These are phyloP conservation scores for Echinometra lucunter DNA, from an alignment of 53 echinoderm and acorn worm genomes.

Conservation along the genomic window DNA sequence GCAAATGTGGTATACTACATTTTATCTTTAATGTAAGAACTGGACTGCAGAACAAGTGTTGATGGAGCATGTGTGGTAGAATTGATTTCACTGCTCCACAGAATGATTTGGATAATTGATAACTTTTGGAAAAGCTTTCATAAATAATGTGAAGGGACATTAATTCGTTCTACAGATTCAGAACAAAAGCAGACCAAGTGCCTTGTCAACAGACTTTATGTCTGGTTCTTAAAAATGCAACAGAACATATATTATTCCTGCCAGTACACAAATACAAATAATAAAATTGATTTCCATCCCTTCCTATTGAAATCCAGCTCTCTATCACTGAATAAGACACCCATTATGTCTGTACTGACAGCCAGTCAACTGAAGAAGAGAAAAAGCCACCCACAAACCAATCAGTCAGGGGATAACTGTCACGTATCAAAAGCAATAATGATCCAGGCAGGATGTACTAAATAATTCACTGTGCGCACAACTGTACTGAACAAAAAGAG, in stretches of 20 bases:
- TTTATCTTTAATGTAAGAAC: no score
- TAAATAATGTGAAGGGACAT: no score
- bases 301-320: background rate
- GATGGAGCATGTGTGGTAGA: no score
- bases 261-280: conserved; percentile 31
- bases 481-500: background rate
- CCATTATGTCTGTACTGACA: background rate
- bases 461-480: background rate
- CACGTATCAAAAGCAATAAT: background rate
- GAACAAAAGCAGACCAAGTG: background rate
- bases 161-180: background rate
- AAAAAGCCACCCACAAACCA: background rate
- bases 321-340: conserved; percentile 2
- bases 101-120: no score
- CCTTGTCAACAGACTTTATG: background rate
- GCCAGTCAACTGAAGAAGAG: conserved; percentile 14
- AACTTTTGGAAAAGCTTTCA: no score
- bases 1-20: no score
- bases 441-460: background rate
- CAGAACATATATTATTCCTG: background rate
- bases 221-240: background rate
- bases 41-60: no score
- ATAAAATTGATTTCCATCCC: conserved; percentile 17
- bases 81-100: no score
- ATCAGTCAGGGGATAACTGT: background rate